Base-by-base conservation (phyloP, 2,113 vertebrate genomes). In the Pomatorhinus ruficollis region DNA sequence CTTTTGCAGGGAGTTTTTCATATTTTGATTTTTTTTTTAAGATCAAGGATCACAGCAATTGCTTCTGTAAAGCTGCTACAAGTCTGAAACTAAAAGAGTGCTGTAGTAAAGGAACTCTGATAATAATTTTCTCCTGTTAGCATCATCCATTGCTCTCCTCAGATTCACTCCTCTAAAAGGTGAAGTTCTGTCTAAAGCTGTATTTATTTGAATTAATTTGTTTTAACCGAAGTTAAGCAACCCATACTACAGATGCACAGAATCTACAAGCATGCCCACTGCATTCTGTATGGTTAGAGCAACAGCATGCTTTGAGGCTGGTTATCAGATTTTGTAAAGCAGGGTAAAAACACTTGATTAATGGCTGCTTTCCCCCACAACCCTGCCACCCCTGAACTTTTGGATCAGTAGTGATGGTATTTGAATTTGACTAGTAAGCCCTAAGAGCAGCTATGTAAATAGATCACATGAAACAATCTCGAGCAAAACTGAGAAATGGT, bases 321-420 rank as follows among this genome's bases (percentile, higher is more conserved):
- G 10, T 77, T 47, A 50, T 24, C 40, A 70, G 45, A 70, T 49
- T 54, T 74, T 12, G 15, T 56, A 49, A 69, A 80, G 50, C 20
- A 72, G 9, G 2, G 9, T 40, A 52, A 85, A 75, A 56, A 5
- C 61, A 75, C 14, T 11, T 47, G 27, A 71, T 45, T 31, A 75
- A 63, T 31, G 35, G 27, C 27, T 63, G 28, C 42, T 50, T 93
- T 17, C 9, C 42, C 31, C 4, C 40, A n/a, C 4, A 69, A 10
- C 6, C 5, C 2, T 1, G 3, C 7, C n/a, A 22, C 23, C 23
- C 20, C 52, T 3, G 1, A 35, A 19, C n/a, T 93, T 78, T 2
- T 53, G 35, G 30, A 24, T 37, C 44, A 68, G 44, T 14, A 30
- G 16, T 28, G 35, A 52, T 21, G 30, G 39, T 25, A 66, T 23